Percentiles rank a stretch among this genome's conserved stretches.
Evolutionary conservation across 2,797 vertebrate genomes (phyloP).

Genomic region (Eulemur albifrons): DNA sequence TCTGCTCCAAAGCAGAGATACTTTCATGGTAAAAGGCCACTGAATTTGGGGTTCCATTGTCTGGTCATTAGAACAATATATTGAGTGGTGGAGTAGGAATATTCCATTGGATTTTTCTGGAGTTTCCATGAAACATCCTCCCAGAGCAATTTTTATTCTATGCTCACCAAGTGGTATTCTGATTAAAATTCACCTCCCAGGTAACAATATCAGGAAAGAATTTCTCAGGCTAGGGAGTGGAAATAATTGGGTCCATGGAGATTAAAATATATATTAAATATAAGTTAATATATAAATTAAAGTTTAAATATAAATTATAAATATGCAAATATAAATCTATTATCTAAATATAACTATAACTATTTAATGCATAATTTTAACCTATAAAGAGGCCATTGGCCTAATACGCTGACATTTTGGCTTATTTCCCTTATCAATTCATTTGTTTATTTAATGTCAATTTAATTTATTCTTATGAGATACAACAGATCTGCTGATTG

Average conservation of each 20-base stretch:
- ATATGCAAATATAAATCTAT: background rate
- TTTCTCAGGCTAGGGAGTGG: background rate
- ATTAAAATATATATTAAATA: conserved; percentile 2
- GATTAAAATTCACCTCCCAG: conserved; percentile 5
- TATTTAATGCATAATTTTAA: background rate
- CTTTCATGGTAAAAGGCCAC: background rate
- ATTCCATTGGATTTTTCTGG: background rate
- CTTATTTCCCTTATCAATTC: conserved; percentile 4
- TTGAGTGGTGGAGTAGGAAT: background rate
- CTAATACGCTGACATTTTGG: conserved; percentile 31
- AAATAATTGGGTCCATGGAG: conserved; percentile 17
- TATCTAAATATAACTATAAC: background rate
- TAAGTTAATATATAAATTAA: background rate
- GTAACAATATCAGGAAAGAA: background rate
- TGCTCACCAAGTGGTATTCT: background rate
- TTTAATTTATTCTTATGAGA: conserved; percentile 40
- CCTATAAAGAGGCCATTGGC: background rate
- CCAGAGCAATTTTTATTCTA: background rate
- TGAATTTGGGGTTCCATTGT: background rate
- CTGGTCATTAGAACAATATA: background rate
- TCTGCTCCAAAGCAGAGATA: background rate
- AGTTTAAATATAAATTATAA: background rate
- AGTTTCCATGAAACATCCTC: background rate
- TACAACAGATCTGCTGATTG: background rate
- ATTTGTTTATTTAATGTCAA: conserved; percentile 21